Percentiles rank a stretch among this genome's conserved stretches.
Evolutionary conservation across 2,888 invertebrate species (phyloP).

Genomic region (Zaprionus lineosus): DNA sequence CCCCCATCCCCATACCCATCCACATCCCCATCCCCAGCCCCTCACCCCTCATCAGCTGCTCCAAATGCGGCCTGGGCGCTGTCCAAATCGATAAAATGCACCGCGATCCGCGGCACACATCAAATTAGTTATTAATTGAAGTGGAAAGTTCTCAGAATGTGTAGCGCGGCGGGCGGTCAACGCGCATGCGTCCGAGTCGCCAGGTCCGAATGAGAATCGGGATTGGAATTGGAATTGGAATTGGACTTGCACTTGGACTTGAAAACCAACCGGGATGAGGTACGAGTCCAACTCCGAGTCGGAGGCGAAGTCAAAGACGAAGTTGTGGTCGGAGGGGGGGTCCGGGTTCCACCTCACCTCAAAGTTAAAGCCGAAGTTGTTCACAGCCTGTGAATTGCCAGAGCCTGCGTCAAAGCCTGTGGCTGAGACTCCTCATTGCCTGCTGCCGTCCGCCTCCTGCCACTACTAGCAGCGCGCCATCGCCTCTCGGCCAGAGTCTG

Average conservation of each 20-base stretch:
- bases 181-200: constrained; percentile 65
- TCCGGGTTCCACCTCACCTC: too few species aligned
- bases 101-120: constrained; percentile 75
- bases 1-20: not conserved
- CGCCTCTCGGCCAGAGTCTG: constrained; percentile 33
- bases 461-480: too few species aligned
- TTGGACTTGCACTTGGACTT: constrained; percentile 7
- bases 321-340: too few species aligned
- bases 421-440: too few species aligned
- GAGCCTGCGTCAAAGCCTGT: too few species aligned
- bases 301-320: not conserved
- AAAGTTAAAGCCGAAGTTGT: too few species aligned
- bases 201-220: constrained; percentile 11
- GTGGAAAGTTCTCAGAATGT: constrained; percentile 78
- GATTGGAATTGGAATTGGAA: constrained; percentile 13
- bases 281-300: not conserved
- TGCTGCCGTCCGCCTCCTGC: too few species aligned
- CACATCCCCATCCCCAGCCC: constrained; percentile 1
- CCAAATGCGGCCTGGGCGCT: constrained; percentile 60
- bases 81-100: constrained; percentile 74
- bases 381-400: too few species aligned
- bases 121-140: constrained; percentile 78
- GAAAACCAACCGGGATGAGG: too few species aligned
- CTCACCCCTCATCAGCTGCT: constrained; percentile 38
- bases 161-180: constrained; percentile 75